Conservation (phyloP, 1,140 invertebrate species). For the Leptoteleia sp. region DNA sequence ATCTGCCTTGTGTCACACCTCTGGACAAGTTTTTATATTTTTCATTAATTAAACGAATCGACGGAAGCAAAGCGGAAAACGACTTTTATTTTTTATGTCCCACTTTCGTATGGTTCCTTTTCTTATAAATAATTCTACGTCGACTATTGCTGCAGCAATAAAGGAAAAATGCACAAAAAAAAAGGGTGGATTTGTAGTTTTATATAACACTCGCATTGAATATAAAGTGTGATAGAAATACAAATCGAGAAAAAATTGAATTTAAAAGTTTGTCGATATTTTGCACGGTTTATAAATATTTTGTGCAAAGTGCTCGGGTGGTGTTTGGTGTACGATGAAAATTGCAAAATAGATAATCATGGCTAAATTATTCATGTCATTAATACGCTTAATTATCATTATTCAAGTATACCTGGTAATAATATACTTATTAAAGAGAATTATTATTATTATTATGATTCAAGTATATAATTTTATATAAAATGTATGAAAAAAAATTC, state of each 20-base stretch:
- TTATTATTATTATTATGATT: no score
- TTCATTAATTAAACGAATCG: background rate
- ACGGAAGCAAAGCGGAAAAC: background rate
- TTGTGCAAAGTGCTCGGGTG: background rate
- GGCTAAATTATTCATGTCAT: no score
- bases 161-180: no score
- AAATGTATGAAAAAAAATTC: no score
- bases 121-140: conserved; percentile 2
- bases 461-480: no score
- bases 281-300: conserved; percentile 25
- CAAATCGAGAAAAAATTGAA: conserved; percentile 19
- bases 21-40: background rate
- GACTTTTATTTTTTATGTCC: background rate
- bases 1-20: no score
- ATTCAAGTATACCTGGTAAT: no score
- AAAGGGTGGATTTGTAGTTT: conserved; percentile 11
- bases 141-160: background rate
- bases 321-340: no score
- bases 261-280: conserved; percentile 12
- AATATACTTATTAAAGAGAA: no score
- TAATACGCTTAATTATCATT: no score
- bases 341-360: no score
- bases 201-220: conserved; percentile 3
- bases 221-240: conserved; percentile 19
- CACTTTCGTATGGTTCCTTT: background rate